These are phyloP conservation scores for Antennarius striatus DNA, from an alignment of 2,113 vertebrate species.

Conservation along the genomic window DNA sequence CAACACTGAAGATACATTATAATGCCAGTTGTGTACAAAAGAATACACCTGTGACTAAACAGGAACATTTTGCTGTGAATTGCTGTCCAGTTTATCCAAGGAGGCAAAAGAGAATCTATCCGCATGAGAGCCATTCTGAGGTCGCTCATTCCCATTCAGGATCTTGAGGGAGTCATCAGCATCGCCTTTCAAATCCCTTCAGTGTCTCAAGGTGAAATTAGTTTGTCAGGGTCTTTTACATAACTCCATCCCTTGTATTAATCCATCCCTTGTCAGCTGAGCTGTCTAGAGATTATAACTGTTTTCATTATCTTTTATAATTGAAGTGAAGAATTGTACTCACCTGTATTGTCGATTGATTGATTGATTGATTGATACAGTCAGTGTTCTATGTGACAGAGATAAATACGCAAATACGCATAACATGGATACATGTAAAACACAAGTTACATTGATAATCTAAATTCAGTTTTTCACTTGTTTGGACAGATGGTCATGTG, in stretches of 20 bases:
- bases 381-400: no score
- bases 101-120: conserved; percentile 93
- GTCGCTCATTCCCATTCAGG: conserved; percentile 89
- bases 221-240: background rate
- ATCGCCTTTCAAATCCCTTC: conserved; percentile 90
- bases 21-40: no score
- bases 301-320: no score
- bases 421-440: no score
- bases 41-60: no score
- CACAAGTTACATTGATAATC: background rate
- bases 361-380: no score
- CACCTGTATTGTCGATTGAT: no score
- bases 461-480: background rate
- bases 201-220: conserved; percentile 84
- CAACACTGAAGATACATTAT: no score
- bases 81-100: conserved; percentile 87
- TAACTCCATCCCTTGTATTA: background rate
- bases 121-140: conserved; percentile 91
- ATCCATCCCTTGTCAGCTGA: background rate
- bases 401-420: no score
- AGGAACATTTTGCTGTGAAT: background rate
- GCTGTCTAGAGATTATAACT: background rate
- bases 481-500: conserved; percentile 85
- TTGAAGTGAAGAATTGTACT: no score
- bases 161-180: conserved; percentile 93